Evolutionary conservation across 2,113 vertebrate genomes (phyloP), one percentile per base, ranked within the genome.

Genomic region (Eupsittula cactorum): DNA sequence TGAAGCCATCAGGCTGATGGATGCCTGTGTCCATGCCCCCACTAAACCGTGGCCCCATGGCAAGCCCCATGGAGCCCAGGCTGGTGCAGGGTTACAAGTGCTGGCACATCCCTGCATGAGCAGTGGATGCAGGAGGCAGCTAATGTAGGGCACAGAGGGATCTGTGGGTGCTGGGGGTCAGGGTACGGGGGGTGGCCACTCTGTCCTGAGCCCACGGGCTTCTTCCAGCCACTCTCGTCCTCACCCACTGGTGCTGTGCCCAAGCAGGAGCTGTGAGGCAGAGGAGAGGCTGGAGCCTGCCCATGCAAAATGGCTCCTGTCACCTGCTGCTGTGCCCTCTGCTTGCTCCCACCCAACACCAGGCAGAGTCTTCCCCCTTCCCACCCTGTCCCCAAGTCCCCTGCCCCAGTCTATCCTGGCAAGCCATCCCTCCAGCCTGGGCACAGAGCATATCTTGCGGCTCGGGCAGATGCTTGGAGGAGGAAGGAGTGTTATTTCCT

Each of bases 71-170:
- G 0, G 39, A 65, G 39, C 63, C 21, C 0, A 2, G 15, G 50
- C 52, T 0, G 3, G 14, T 5, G 46, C 44, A 13, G 46, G 41
- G 31, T 3, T 37, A 35, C 60, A 57, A 68, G 35, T 0, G 0
- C 52, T 21, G 37, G 29, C 63, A 37, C 3, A 0, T 42, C 52
- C 42, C 25, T 52, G 62, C 1, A 0, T 9, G 50, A 41, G 62
- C 1, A 1, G 69, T 23, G 53, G 42, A 25, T 1, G 2, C 1
- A 3, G 28, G 8, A 12, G 5, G 7, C 37, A 21, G 53, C 16
- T 9, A 17, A 13, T 9, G 49, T 0, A 1, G 31, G 49, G 25
- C 24, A 9, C 64, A 11, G 44, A 10, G 16, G 12, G 33, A 15
- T 6, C 44, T 35, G 35, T 0, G 20, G 17, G 23, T 23, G 16